phyloP scores from a whole-genome alignment of 64 coral and sea anemone genomes.

The Pocillopora damicornis region DNA sequence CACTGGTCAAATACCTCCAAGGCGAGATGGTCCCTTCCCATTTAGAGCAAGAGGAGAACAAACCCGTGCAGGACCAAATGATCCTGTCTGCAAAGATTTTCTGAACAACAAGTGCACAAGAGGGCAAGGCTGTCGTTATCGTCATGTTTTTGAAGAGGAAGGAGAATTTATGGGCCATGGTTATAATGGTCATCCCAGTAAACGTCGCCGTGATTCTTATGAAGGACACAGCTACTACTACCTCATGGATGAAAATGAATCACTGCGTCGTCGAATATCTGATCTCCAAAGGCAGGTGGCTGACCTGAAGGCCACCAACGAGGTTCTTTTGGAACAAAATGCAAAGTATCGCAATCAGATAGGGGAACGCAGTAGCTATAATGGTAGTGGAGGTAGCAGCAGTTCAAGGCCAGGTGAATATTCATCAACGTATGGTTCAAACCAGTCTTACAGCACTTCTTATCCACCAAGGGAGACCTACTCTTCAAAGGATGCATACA shows the following conservation, averaged over 20 bases:
- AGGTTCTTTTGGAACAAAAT: conserved; percentile 96
- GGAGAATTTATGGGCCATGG: conserved; percentile 52
- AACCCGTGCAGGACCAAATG: conserved; percentile 60
- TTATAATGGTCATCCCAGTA: conserved; percentile 62
- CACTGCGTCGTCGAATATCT: conserved; percentile 65
- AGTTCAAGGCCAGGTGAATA: conserved; percentile 31
- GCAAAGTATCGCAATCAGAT: conserved; percentile 88
- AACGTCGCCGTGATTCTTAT: conserved; percentile 74
- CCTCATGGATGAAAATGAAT: conserved; percentile 92
- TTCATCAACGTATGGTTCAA: conserved; percentile 42
- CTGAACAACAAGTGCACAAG: conserved; percentile 91
- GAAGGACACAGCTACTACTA: conserved; percentile 64
- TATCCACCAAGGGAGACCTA: conserved; percentile 67
- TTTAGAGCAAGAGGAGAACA: conserved; percentile 12
- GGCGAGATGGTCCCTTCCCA: not conserved
- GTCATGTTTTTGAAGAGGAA: conserved; percentile 76
- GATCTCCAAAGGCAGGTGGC: conserved; percentile 96
- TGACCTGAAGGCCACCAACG: conserved; percentile 93
- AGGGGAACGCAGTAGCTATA: conserved; percentile 9
- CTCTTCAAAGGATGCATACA: conserved; percentile 59
- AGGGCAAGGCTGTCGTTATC: conserved; percentile 77
- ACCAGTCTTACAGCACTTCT: conserved; percentile 47
- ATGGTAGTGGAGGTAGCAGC: conserved; percentile 10
- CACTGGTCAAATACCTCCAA: conserved; percentile 76
- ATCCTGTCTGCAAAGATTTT: conserved; percentile 93